Evolutionary conservation across 2,888 invertebrate species (phyloP), one percentile per base, ranked within the genome.

Genomic region (Drosophila fungiperda): DNA sequence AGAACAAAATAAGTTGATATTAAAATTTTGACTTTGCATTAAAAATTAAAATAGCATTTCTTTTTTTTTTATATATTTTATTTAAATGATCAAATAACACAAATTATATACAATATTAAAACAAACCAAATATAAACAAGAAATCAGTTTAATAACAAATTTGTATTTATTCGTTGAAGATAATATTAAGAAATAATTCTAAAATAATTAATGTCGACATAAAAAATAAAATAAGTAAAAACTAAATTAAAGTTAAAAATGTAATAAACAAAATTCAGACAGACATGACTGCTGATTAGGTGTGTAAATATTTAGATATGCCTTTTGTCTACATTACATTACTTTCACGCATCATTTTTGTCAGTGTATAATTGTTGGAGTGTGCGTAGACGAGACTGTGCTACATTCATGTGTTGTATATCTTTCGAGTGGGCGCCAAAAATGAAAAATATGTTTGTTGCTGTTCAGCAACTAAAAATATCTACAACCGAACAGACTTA

Each of bases 391-490:
- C 12, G 12, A 35, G 33, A 35, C 32, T 23, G 53, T 17, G 45
- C 20, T 20, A 57, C 60, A 61, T 64, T 74, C 40, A 20, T 20
- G 12, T 40, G 40, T n/a, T n/a, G 40, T 20, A 53, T 23, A 20
- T 75, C 20, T 20, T 45, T 45, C 45, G 78, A 59, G 82, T 83
- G 84, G 71, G 81, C 84, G 81, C 85, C 82, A 80, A 80, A 80
- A 83, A 76, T 55, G 36, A 62, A 62, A 52, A 58, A 45, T 52
- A 11, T 64, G 50, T 20, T 55, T 49, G 68, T 49, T 68, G 42
- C 26, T 72, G 50, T 60, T 40, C 36, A 66, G 52, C 60, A 45
- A 59, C 45, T 64, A 82, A 65, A 68, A 63, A 74, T 78, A 78
- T 26, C 40, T n/a, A 32, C 58, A 52, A n/a, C 36, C 20, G 20